Evolutionary conservation across 2,888 invertebrate species (phyloP).

Genomic region (Protophormia terraenovae): DNA sequence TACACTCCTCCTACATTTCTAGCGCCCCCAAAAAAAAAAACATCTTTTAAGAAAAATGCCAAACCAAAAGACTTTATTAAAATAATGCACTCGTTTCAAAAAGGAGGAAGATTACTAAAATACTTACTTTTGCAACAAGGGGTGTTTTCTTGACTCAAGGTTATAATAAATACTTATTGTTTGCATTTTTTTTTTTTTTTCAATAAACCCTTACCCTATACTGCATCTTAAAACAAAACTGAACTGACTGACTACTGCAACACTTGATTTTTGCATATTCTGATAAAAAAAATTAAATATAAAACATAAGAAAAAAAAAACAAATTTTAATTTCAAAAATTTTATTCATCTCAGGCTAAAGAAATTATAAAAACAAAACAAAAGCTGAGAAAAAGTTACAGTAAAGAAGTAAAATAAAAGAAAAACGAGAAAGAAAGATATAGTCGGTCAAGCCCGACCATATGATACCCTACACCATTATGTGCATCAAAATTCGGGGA

Average conservation of each 20-base stretch:
- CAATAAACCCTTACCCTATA: background rate
- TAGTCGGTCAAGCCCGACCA: no score
- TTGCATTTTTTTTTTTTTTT: background rate
- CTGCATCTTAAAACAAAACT: constrained; percentile 28
- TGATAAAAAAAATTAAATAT: constrained; percentile 25
- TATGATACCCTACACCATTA: no score
- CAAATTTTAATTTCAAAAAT: constrained; percentile 69
- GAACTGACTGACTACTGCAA: constrained; percentile 64
- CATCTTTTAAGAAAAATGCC: constrained; percentile 33
- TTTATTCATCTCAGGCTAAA: constrained; percentile 62
- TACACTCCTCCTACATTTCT: background rate
- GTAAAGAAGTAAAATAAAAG: constrained; percentile 17
- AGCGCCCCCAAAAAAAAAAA: background rate
- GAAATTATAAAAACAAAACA: constrained; percentile 51
- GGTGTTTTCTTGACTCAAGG: constrained; percentile 35
- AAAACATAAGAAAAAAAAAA: constrained; percentile 5
- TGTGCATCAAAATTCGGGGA: no score
- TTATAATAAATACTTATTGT: background rate
- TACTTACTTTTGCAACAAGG: background rate
- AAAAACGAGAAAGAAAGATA: no score
- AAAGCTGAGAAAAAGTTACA: constrained; percentile 42
- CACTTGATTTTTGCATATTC: constrained; percentile 72
- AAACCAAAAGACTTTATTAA: no score
- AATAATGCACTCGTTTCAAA: constrained; percentile 22
- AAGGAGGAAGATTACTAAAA: background rate